These are phyloP conservation scores for Antechinus stuartii DNA, from an alignment of 2,113 vertebrate genomes.

Conservation along the genomic window DNA sequence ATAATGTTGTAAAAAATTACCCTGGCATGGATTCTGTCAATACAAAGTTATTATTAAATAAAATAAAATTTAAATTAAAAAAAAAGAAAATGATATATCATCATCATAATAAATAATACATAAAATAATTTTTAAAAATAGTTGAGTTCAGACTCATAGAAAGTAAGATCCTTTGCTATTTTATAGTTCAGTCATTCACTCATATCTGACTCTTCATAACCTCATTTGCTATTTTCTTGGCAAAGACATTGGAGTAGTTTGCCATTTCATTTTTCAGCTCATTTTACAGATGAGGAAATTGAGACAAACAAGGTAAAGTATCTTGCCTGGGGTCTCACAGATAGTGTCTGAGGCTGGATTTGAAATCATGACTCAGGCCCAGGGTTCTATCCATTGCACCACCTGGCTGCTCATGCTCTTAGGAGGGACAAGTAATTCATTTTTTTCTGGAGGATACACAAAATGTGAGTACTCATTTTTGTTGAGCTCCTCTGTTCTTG, in stretches of 20 bases:
- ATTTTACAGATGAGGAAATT: neutral
- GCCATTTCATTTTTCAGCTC: neutral
- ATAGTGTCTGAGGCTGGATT: neutral
- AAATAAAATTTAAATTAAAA: no score
- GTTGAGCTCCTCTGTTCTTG: neutral
- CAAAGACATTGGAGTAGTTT: neutral
- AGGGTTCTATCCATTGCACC: neutral
- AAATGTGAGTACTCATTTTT: neutral
- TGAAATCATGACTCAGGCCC: neutral
- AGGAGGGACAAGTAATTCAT: neutral
- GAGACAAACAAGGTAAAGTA: neutral
- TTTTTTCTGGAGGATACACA: neutral
- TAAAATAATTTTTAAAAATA: no score
- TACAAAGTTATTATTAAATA: no score
- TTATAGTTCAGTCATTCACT: neutral
- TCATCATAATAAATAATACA: no score
- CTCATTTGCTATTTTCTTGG: neutral
- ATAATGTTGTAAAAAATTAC: no score
- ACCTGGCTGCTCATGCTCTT: neutral
- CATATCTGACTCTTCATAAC: neutral
- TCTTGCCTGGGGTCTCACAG: neutral
- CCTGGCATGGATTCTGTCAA: no score
- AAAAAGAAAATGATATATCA: no score
- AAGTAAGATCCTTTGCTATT: neutral
- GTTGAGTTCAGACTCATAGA: neutral